phyloP scores from a whole-genome alignment of 2,888 invertebrate genomes.

The Nemurella pictetii region DNA sequence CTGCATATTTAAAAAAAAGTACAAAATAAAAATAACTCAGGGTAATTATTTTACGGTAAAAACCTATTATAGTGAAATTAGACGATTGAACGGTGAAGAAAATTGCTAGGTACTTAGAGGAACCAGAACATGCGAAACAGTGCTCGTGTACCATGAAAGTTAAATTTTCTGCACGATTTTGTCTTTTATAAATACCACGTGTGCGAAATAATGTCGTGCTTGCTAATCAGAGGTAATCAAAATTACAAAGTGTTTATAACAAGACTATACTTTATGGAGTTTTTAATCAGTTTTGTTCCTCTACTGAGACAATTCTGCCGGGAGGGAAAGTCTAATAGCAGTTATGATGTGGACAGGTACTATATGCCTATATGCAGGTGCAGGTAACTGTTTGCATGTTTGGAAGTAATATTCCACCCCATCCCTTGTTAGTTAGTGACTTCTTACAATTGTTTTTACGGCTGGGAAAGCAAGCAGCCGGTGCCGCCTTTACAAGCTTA shows the following conservation, averaged over 20 bases:
- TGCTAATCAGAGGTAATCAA: neutral
- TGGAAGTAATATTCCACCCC: neutral
- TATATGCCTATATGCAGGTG: neutral
- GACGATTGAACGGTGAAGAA: too few relatives aligned
- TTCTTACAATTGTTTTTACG: slow-evolving; percentile 29
- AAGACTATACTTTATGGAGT: neutral
- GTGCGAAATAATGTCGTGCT: neutral
- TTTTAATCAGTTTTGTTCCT: slow-evolving; percentile 12
- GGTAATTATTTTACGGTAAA: too few relatives aligned
- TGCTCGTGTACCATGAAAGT: too few relatives aligned
- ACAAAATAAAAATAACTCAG: too few relatives aligned
- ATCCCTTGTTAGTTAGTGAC: neutral
- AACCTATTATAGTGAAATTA: too few relatives aligned
- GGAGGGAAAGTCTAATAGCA: neutral
- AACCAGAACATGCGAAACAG: too few relatives aligned
- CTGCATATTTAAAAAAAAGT: too few relatives aligned
- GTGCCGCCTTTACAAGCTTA: neutral
- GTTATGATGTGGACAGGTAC: too few relatives aligned
- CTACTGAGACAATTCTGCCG: neutral
- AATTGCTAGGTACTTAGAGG: too few relatives aligned
- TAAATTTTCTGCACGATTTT: neutral
- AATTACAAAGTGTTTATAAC: slow-evolving; percentile 9
- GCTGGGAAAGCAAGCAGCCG: slow-evolving; percentile 11
- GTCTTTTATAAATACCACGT: neutral
- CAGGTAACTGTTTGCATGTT: neutral